These are phyloP conservation scores for Umimayanthus kanabou DNA, from an alignment of 92 coral and sea anemone genomes.

Conservation along the genomic window DNA sequence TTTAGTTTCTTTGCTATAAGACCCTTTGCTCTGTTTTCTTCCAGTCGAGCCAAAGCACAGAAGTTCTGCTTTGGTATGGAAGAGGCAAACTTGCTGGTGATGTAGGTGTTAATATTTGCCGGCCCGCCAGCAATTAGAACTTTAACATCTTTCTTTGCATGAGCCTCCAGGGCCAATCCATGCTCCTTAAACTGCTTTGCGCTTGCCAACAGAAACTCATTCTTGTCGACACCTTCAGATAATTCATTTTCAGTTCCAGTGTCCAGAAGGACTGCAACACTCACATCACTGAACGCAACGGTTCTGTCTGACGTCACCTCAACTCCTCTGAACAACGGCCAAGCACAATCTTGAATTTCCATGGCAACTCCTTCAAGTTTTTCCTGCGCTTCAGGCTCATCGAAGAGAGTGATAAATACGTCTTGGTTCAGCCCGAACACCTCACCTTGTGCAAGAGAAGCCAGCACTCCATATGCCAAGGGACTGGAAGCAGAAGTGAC, in stretches of 20 bases:
- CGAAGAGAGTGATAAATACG: conserved; percentile 71
- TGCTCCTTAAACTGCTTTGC: conserved; percentile 74
- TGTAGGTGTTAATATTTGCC: conserved; percentile 70
- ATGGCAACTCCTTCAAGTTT: conserved; percentile 73
- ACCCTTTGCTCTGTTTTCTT: conserved; percentile 91
- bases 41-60: conserved; percentile 84
- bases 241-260: conserved; percentile 55
- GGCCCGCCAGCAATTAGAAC: conserved; percentile 86
- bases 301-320: conserved; percentile 71
- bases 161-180: conserved; percentile 75
- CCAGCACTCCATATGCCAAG: conserved; percentile 78
- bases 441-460: conserved; percentile 79
- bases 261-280: conserved; percentile 72
- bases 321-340: conserved; percentile 81
- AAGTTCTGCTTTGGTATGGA: conserved; percentile 82
- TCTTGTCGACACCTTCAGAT: conserved; percentile 44
- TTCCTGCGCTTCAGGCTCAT: conserved; percentile 68
- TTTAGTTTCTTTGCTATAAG: conserved; percentile 79
- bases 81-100: conserved; percentile 86
- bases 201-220: conserved; percentile 54
- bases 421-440: conserved; percentile 87
- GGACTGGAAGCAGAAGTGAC: conserved; percentile 78
- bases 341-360: conserved; percentile 91
- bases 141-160: conserved; percentile 83
- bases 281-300: conserved; percentile 75